Percentiles rank a stretch among this genome's conserved stretches.
These are phyloP conservation scores for Aurelia sp. DNA, from an alignment of 30 jellyfish, hydroid and myxozoan species.

Conservation along the genomic window DNA sequence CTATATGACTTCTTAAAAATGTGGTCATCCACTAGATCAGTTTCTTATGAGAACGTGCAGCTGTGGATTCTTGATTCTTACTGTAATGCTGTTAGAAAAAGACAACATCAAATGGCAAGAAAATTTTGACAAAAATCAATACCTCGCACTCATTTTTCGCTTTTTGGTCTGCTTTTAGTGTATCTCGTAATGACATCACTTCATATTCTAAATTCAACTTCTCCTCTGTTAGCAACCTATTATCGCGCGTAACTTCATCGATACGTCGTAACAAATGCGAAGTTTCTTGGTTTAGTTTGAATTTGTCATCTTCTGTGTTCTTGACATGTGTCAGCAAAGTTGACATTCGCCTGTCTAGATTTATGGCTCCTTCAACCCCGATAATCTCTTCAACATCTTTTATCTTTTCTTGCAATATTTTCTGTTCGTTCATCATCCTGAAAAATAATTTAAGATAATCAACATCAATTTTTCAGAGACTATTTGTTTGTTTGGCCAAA, in stretches of 20 bases:
- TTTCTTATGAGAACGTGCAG: no score
- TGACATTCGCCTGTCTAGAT: conserved; percentile 47
- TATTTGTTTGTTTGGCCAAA: no score
- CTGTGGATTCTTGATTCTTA: no score
- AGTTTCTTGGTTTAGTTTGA: conserved; percentile 52
- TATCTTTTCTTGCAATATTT: conserved; percentile 55
- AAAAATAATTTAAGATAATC: neutral
- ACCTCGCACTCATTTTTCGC: conserved; percentile 89
- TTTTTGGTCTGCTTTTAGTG: conserved; percentile 67
- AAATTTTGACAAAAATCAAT: neutral
- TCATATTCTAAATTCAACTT: conserved; percentile 78
- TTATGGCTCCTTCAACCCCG: conserved; percentile 50
- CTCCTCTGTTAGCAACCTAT: conserved; percentile 76
- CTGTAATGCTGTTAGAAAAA: no score
- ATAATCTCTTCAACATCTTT: conserved; percentile 65
- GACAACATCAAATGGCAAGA: no score
- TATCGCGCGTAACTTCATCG: conserved; percentile 78
- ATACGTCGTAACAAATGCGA: conserved; percentile 43
- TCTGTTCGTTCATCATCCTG: conserved; percentile 47
- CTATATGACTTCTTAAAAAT: no score
- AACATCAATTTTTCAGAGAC: no score
- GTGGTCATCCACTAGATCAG: no score
- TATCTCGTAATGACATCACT: conserved; percentile 79
- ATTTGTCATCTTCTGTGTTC: conserved; percentile 57
- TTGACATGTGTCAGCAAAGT: conserved; percentile 57